phyloP scores from a whole-genome alignment of 2,797 vertebrate species.

The Sebastes taczanowskii region DNA sequence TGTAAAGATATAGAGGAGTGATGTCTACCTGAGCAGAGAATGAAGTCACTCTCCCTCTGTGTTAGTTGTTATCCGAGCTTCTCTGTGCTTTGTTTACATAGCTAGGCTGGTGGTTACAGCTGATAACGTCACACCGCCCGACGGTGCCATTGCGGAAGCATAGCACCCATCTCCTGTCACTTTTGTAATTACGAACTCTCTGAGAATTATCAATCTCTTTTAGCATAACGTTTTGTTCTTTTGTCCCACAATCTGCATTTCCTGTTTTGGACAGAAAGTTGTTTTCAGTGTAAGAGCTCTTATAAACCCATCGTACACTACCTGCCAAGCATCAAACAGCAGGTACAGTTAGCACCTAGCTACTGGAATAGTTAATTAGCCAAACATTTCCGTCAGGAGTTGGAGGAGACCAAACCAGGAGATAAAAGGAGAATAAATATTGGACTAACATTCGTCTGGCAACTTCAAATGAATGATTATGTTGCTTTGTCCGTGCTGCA shows the following conservation, averaged over 20 bases:
- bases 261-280: neutral
- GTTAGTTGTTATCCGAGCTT: no score
- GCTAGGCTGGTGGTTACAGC: no score
- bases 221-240: neutral
- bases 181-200: neutral
- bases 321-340: neutral
- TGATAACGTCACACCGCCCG: rapidly evolving
- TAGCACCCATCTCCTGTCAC: no score
- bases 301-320: neutral
- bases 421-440: neutral
- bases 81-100: no score
- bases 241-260: neutral
- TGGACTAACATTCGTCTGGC: neutral
- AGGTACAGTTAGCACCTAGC: neutral
- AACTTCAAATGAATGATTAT: no score
- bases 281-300: neutral
- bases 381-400: neutral
- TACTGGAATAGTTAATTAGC: neutral
- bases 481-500: neutral
- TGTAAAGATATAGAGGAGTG: neutral
- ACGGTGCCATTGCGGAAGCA: no score
- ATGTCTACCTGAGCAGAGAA: neutral
- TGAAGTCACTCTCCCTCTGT: neutral
- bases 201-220: neutral
- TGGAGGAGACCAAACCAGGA: neutral